Conservation (phyloP, 2,113 vertebrate genomes). For the Pontoporia blainvillei region DNA sequence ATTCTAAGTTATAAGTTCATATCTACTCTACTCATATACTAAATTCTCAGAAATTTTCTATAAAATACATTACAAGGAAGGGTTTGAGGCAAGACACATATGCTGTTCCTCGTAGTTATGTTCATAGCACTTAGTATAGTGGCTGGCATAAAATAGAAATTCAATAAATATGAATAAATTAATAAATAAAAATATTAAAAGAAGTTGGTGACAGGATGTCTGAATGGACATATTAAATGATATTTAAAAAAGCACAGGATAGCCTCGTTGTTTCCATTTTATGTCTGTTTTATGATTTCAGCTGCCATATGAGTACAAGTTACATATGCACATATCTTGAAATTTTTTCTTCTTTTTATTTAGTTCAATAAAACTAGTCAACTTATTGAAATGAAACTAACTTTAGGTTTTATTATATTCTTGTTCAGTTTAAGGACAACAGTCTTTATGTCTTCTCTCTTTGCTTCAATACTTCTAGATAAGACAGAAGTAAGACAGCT, state of each 20-base stretch:
- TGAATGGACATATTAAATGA: background rate
- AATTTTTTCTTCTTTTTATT: background rate
- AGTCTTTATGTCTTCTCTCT: conserved; percentile 26
- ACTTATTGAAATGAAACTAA: background rate
- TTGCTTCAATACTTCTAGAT: conserved; percentile 40
- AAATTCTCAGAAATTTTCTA: background rate
- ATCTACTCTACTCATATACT: background rate
- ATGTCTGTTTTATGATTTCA: background rate
- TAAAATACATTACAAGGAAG: background rate
- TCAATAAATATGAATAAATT: background rate
- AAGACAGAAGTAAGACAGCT: conserved; percentile 2
- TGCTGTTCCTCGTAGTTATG: background rate
- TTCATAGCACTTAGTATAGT: background rate
- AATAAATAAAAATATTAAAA: background rate
- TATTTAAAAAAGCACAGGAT: background rate
- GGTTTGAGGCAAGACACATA: background rate
- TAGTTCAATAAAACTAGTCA: background rate
- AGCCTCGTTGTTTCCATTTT: background rate
- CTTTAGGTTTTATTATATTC: background rate
- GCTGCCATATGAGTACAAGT: background rate
- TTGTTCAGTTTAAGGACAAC: background rate
- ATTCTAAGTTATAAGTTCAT: background rate
- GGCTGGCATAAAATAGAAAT: background rate
- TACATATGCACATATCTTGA: background rate
- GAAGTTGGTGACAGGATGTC: background rate